Base-by-base conservation (phyloP, 1,140 invertebrate genomes). In the Drosophila nannoptera region DNA sequence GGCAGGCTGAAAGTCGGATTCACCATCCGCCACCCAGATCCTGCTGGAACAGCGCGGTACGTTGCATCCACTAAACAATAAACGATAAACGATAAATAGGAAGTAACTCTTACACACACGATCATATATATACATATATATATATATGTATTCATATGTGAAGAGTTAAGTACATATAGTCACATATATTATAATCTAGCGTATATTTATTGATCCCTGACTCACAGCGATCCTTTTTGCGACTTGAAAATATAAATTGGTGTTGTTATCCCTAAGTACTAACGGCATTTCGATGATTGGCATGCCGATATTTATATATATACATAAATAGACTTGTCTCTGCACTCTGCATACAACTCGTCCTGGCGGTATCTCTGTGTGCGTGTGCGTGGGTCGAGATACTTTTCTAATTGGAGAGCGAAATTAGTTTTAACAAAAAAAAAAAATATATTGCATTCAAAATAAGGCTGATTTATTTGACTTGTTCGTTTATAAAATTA, bases 401-500 rank as follows among this genome's bases (percentile, higher is more conserved):
- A 63, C 45, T 73, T 73, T 78, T 80, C 68, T 29, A 78, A 78
- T 82, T 82, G 78, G 65, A 81, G 66, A 67, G 46, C 64, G 45
- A 78, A 76, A 84, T 83, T 83, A 83, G 80, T 83, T 82, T 59
- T 72, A 61, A 81, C 62, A 69, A 32, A 71, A 46, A 49, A 69
- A 42, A 43, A 43, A 46, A 7, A 64, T 48, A 83, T 75, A 75
- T 78, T 84, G 80, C 73, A 83, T 83, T 83, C 73, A 80, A 83
- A 73, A 83, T 83, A 83, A 83, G 80, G 80, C 80, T 83, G 80
- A 83, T 83, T 83, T 83, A 83, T 83, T 83, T 83, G 80, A 83
- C 80, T 78, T 69, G 80, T 84, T 82, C 78, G 73, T 82, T 82
- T 82, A 62, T 72, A 52, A 48, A 61, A 14, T 50, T 68, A 68